Evolutionary conservation across 2,797 vertebrate species (phyloP).

Genomic region (Ciconia nigra): DNA sequence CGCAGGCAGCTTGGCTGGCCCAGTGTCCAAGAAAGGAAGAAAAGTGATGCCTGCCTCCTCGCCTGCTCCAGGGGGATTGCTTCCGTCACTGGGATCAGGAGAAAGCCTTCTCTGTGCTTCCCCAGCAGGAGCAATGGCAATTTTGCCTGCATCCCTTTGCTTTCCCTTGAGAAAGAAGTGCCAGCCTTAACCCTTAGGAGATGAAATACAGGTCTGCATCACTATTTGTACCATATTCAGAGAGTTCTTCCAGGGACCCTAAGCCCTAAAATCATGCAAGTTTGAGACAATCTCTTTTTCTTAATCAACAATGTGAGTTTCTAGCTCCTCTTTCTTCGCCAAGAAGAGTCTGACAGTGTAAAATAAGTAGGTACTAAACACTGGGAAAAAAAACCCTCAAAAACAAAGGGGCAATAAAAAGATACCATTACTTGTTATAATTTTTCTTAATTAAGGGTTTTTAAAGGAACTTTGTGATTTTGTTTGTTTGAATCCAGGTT

Average conservation of each 20-base stretch:
- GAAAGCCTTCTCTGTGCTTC: background rate
- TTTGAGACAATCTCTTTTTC: background rate
- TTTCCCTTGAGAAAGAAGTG: background rate
- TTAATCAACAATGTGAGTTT: background rate
- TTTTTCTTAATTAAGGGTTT: background rate
- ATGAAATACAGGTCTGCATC: background rate
- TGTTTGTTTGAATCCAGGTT: background rate
- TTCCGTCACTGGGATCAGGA: background rate
- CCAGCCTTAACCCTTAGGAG: background rate
- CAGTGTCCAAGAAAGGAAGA: background rate
- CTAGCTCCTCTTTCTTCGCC: background rate
- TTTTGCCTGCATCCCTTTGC: background rate
- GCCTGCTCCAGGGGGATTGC: background rate
- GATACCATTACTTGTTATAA: background rate
- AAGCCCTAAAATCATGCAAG: background rate
- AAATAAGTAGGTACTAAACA: background rate
- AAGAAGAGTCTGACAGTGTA: background rate
- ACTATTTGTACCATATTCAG: background rate
- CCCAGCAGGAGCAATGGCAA: background rate
- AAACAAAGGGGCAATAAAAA: background rate
- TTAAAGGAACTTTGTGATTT: background rate
- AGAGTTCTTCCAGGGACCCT: background rate
- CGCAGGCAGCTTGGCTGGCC: background rate
- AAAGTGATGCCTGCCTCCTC: background rate
- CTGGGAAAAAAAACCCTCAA: background rate